Evolutionary conservation across 2,888 invertebrate species (phyloP), one percentile per base, ranked within the genome.

Genomic region (Scaptomyza cyrtandrae): DNA sequence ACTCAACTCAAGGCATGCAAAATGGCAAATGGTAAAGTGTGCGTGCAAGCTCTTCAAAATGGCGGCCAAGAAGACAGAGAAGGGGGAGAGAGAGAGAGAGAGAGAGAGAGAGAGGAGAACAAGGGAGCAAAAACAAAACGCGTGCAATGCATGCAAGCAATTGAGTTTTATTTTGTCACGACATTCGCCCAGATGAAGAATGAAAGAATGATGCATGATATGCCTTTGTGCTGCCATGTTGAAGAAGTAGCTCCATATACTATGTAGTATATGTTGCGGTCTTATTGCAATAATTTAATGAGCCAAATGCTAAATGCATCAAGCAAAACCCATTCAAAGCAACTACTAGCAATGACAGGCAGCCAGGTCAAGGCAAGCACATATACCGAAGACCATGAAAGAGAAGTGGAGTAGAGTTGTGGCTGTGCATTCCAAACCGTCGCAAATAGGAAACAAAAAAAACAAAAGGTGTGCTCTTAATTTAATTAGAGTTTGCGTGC

Each of bases 381-480:
- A 24, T 24, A 24, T 0, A 24, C 4, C 1, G 24, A 24, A 24
- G 24, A 24, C 2, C 3, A 24, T 24, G 24, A 4, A 24, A 24
- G 24, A 24, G 24, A 5, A 24, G 19, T 11, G 52, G 24, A 3
- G 24, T 1, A 24, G 19, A 14, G 52, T 35, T 39, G 9, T 60
- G 27, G 33, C 27, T 43, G 13, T 41, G 64, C 78, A 74, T 74
- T 77, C 74, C 77, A 50, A 52, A 19, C 14, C 86, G 83, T 75
- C 60, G 53, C 67, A 3, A 41, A 44, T 49, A 45, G 53, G 53
- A 49, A n/a, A n/a, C n/a, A n/a, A n/a, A n/a, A n/a, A 69, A 69
- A 75, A 75, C 72, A 82, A 80, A 75, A 75, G 74, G 89, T 86
- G 88, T 75, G 86, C 87, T 78, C 86, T 85, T 87, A 87, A 86